Percentiles rank a stretch among this genome's conserved stretches.
Conservation (phyloP, 1,140 invertebrate species). For the Arion vulgaris region DNA sequence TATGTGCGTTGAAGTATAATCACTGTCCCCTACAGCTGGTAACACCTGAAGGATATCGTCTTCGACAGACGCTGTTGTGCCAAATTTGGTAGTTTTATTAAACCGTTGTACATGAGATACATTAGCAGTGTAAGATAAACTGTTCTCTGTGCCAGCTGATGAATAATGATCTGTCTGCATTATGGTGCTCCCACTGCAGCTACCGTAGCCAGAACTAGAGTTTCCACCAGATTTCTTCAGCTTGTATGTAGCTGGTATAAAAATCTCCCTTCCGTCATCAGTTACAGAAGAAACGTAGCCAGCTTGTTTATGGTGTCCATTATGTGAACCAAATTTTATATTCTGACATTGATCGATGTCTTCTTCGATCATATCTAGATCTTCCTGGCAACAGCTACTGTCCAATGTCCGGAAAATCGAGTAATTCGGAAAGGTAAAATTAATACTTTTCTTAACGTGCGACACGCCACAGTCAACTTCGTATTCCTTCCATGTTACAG, state of each 20-base stretch:
- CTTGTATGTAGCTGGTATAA: conserved; percentile 34
- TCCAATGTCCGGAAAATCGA: conserved; percentile 26
- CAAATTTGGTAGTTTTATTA: conserved; percentile 32
- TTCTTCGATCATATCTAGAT: conserved; percentile 49
- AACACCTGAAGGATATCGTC: conserved; percentile 39
- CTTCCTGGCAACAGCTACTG: conserved; percentile 31
- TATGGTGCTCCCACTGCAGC: conserved; percentile 27
- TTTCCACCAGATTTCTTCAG: neutral
- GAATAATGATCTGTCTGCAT: neutral
- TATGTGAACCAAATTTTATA: neutral
- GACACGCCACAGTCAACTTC: neutral
- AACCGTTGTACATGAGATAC: conserved; percentile 7
- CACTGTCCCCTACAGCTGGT: conserved; percentile 38
- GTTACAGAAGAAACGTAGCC: conserved; percentile 39
- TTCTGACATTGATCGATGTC: conserved; percentile 34
- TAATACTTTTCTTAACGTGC: conserved; percentile 25
- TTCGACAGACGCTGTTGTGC: conserved; percentile 35
- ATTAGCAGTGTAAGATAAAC: neutral
- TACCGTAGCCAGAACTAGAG: conserved; percentile 42
- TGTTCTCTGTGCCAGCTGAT: neutral
- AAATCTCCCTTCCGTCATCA: conserved; percentile 36
- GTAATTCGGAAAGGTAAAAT: conserved; percentile 34
- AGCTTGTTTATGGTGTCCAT: conserved; percentile 14
- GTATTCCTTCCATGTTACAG: neutral
- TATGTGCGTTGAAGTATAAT: neutral